These are phyloP conservation scores for Heterocephalus glaber DNA, from an alignment of 2,113 vertebrate species.

Conservation along the genomic window DNA sequence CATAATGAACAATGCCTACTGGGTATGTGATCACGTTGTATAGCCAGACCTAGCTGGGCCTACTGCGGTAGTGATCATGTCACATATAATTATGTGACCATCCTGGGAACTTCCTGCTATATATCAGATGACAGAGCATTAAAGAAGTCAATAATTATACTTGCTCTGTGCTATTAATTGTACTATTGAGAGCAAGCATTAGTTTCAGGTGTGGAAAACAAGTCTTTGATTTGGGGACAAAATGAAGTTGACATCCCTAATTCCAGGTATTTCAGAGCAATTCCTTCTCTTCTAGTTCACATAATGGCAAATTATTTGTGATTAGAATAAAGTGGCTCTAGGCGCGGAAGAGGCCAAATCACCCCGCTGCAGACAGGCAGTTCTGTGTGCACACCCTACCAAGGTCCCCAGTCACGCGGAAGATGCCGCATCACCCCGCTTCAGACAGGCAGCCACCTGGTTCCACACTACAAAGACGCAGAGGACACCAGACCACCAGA, in stretches of 20 bases:
- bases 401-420: too few relatives aligned
- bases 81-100: constrained; percentile 30
- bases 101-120: constrained; percentile 69
- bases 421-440: too few relatives aligned
- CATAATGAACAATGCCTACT: constrained; percentile 4
- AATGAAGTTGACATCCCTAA: constrained; percentile 43
- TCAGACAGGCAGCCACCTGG: too few relatives aligned
- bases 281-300: constrained; percentile 33
- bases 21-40: constrained; percentile 62
- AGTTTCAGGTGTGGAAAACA: constrained; percentile 3
- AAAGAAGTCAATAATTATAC: constrained; percentile 59
- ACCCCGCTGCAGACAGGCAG: too few relatives aligned
- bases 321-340: constrained; percentile 4
- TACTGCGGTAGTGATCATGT: constrained; percentile 61
- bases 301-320: constrained; percentile 49
- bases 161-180: constrained; percentile 30
- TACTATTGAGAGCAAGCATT: not conserved
- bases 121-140: constrained; percentile 46
- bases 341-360: too few relatives aligned
- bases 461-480: too few relatives aligned
- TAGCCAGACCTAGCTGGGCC: constrained; percentile 47
- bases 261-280: constrained; percentile 14
- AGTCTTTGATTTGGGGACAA: constrained; percentile 17
- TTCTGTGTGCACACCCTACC: too few relatives aligned
- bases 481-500: too few relatives aligned